These are phyloP conservation scores for Alouatta caraya DNA, from an alignment of 2,797 vertebrate species.

Conservation along the genomic window DNA sequence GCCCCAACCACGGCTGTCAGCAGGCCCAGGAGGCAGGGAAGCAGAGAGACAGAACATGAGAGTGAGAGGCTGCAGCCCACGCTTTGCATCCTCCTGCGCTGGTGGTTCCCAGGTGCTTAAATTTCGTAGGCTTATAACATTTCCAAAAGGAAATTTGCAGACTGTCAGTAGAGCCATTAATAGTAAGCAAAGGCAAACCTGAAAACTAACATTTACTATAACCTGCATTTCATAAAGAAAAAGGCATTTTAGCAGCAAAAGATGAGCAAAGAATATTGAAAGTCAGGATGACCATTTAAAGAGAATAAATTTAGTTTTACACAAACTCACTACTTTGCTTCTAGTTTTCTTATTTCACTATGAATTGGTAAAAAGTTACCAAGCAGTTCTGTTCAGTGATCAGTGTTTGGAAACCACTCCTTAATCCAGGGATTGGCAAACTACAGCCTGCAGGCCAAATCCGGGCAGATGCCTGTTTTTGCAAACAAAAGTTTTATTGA, in stretches of 20 bases:
- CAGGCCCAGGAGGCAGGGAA: background rate
- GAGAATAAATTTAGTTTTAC: background rate
- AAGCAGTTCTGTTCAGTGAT: background rate
- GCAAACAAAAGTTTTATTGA: background rate
- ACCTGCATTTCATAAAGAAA: background rate
- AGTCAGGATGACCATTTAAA: background rate
- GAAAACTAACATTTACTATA: background rate
- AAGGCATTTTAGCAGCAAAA: background rate
- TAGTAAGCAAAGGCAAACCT: background rate
- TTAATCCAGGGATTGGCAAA: background rate
- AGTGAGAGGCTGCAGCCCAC: background rate
- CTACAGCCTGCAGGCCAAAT: background rate
- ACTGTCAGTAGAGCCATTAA: background rate
- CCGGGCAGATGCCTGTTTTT: background rate
- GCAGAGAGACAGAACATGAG: background rate
- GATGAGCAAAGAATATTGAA: background rate
- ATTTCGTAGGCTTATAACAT: background rate
- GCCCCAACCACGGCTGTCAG: constrained; percentile 93
- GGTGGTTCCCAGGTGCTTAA: background rate
- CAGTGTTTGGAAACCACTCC: constrained; percentile 1
- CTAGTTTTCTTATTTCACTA: constrained; percentile 1
- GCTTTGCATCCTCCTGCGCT: background rate
- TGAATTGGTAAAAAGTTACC: background rate
- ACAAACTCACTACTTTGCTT: background rate
- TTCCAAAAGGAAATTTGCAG: background rate